Base-by-base conservation (phyloP, 2,113 vertebrate genomes). In the Macrotus californicus region DNA sequence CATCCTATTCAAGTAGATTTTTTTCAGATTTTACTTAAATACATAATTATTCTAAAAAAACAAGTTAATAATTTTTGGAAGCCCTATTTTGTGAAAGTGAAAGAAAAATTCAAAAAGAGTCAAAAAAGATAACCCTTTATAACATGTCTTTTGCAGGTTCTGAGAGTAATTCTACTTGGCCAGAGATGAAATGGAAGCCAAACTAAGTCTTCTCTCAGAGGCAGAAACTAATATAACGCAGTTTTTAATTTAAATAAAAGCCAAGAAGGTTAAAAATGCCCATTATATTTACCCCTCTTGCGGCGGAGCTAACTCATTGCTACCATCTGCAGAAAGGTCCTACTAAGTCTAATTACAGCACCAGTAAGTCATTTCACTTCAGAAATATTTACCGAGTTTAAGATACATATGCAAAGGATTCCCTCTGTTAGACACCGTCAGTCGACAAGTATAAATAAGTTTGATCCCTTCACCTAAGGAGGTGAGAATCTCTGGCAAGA, bases 351-450 rank as follows among this genome's bases (percentile, higher is more conserved):
- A 96, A 87, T 92, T 91, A 82, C 43, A 73, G 15, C 52, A 89
- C 12, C 83, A 34, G 39, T 41, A 91, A 94, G 64, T 89, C n/a
- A 75, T 96, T 96, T 87, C n/a, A 46, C 84, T 91, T 96, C 24
- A 34, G 41, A 77, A 92, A 88, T 93, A 95, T 92, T 95, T 96
- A 92, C 88, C 94, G 52, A 96, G n/a, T 79, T 96, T 80, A 81
- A 94, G 95, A 92, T 64, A 24, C 19, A 46, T 72, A 9, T 81
- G 16, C 59, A 61, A 83, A 95, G 36, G 34, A 72, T 46, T 3
- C 19, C 16, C 1, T 81, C 59, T 31, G 36, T 22, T 39, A 92
- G 72, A 81, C 34, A 87, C 22, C 12, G 7, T 48, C 19, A 70
- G 48, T 41, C 26, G 73, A 76, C 36, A 84, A 41, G 21, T 72